phyloP scores from a whole-genome alignment of 2,113 vertebrate genomes.

The Hystrix cristata region DNA sequence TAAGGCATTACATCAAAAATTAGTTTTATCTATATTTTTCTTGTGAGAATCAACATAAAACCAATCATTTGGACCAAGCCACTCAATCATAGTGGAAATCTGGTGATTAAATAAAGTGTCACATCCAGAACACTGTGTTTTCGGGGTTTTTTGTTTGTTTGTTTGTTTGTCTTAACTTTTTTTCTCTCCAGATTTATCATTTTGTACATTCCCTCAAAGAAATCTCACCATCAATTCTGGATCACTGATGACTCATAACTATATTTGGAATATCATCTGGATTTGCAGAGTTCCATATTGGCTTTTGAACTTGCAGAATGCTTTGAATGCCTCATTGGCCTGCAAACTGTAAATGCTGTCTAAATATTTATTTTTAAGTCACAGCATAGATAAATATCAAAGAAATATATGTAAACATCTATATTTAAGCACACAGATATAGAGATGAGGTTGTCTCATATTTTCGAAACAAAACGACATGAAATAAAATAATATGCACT shows the following conservation, averaged over 20 bases:
- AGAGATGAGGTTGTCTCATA: not conserved
- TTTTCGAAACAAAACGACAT: slow-evolving; percentile 30
- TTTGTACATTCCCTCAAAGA: slow-evolving; percentile 31
- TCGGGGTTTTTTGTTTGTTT: not conserved
- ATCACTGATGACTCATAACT: not conserved
- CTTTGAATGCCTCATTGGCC: slow-evolving; percentile 46
- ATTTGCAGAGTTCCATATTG: not conserved
- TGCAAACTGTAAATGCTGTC: slow-evolving; percentile 10
- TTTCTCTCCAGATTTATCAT: slow-evolving; percentile 16
- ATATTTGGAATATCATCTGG: not conserved
- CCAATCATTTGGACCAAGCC: not conserved
- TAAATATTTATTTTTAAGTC: slow-evolving; percentile 67
- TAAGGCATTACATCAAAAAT: slow-evolving; percentile 14
- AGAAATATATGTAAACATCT: not conserved
- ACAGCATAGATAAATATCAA: not conserved
- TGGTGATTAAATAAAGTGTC: not conserved
- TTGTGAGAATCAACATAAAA: not conserved
- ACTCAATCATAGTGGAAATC: slow-evolving; percentile 20
- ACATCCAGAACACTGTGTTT: not conserved
- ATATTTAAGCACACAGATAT: not conserved
- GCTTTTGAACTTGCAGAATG: slow-evolving; percentile 20
- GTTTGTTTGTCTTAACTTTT: not conserved
- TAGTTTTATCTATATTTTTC: slow-evolving; percentile 35
- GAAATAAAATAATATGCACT: not conserved
- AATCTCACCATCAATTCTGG: not conserved